Conservation (phyloP, 2,113 vertebrate genomes). For the Lathamus discolor region DNA sequence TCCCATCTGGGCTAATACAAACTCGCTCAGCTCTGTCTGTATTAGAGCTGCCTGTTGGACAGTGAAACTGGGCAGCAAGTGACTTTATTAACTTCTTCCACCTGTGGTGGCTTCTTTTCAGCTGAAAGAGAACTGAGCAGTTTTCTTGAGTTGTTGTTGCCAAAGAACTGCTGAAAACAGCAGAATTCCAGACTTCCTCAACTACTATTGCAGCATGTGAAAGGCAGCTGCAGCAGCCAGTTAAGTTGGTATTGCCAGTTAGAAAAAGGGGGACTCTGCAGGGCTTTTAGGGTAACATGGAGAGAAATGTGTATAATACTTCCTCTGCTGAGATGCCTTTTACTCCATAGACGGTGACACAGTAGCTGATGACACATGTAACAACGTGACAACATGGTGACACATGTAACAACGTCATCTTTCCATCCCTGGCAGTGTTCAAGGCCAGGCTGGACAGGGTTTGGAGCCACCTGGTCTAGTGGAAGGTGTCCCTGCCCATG, state of each 20-base stretch:
- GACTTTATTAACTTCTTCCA: constrained; percentile 11
- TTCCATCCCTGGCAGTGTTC: neutral
- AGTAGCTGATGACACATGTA: neutral
- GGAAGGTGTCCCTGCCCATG: neutral
- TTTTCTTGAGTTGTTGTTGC: neutral
- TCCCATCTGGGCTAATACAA: neutral
- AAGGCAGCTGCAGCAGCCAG: neutral
- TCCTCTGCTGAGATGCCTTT: neutral
- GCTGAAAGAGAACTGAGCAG: neutral
- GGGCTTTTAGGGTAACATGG: neutral
- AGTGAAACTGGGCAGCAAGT: neutral
- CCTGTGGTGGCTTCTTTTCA: neutral
- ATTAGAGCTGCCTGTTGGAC: neutral
- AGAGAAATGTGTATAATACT: neutral
- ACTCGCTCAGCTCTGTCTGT: neutral
- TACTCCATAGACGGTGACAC: neutral
- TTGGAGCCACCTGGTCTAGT: neutral
- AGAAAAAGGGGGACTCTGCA: neutral
- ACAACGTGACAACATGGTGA: too few relatives aligned
- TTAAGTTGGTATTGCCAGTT: neutral
- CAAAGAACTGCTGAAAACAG: constrained; percentile 14
- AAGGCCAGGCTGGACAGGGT: neutral
- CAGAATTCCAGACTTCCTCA: constrained; percentile 16
- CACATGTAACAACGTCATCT: neutral
- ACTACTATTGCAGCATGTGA: neutral